A percentile compares a stretch with the other conserved stretches of the same genome.
Evolutionary conservation across 2,113 vertebrate species (phyloP).

Genomic region (Neogale vison): DNA sequence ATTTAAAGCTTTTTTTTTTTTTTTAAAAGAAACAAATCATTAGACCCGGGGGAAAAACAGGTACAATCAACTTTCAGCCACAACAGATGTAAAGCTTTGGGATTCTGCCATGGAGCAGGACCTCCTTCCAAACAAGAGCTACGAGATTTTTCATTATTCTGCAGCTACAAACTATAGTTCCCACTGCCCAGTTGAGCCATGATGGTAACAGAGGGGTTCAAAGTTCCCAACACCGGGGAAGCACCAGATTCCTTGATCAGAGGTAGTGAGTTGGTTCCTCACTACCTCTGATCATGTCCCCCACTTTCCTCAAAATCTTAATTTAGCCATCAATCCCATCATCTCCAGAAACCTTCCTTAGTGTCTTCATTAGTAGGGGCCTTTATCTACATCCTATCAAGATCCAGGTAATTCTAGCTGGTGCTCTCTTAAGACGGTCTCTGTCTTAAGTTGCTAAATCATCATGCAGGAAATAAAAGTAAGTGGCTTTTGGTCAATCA

Average conservation of each 20-base stretch:
- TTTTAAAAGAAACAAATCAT: slow-evolving; percentile 24
- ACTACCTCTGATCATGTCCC: neutral
- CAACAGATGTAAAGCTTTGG: neutral
- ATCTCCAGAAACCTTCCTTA: neutral
- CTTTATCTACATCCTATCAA: neutral
- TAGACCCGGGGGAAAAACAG: neutral
- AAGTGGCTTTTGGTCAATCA: neutral
- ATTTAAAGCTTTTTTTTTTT: neutral
- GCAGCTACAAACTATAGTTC: neutral
- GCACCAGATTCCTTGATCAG: no score
- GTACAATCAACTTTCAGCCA: neutral
- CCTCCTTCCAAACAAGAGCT: slow-evolving; percentile 25
- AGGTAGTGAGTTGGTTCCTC: neutral
- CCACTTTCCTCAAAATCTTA: neutral
- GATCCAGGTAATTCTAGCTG: neutral
- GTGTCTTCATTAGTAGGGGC: neutral
- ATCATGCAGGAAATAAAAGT: neutral
- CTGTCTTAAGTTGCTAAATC: neutral
- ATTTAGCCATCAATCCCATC: neutral
- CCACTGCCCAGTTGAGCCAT: neutral
- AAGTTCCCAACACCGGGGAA: neutral
- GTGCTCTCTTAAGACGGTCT: neutral
- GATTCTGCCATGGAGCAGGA: neutral
- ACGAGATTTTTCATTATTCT: neutral
- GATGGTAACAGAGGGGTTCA: neutral